Conservation (phyloP, 1,140 invertebrate genomes). For the Nomia melanderi region DNA sequence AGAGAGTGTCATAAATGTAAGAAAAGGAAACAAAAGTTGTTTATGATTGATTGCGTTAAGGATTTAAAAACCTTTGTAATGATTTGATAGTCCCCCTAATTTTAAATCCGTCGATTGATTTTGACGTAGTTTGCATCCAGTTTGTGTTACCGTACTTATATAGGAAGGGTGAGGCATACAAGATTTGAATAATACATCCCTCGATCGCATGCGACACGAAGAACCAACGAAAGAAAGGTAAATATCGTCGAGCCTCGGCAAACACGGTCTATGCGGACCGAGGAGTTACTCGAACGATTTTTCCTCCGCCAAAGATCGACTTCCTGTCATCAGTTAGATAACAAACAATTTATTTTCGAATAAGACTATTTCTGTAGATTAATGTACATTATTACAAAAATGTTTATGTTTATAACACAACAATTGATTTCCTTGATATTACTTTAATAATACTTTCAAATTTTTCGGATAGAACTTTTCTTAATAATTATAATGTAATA, state of each 20-base stretch:
- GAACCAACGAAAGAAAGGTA: constrained; percentile 48
- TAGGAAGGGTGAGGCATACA: constrained; percentile 14
- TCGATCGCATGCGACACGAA: constrained; percentile 40
- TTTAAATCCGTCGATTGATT: neutral
- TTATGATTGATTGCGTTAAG: no score
- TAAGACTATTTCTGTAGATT: neutral
- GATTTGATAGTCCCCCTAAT: no score
- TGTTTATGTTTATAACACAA: neutral
- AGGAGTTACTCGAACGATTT: constrained; percentile 13
- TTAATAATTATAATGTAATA: no score
- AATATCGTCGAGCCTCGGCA: constrained; percentile 32
- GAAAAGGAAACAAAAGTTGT: no score
- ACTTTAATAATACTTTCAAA: no score
- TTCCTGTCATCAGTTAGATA: neutral
- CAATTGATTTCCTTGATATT: no score
- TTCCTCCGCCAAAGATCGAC: neutral
- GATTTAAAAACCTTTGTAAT: no score
- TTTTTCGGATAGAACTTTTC: no score
- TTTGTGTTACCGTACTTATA: constrained; percentile 22
- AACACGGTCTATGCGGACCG: constrained; percentile 30
- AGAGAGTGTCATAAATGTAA: no score
- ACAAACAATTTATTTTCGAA: neutral
- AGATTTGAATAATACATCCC: constrained; percentile 52
- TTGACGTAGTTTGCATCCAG: neutral
- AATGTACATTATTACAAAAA: neutral